Conservation (phyloP, 2,113 vertebrate genomes). For the Symphodus melops region DNA sequence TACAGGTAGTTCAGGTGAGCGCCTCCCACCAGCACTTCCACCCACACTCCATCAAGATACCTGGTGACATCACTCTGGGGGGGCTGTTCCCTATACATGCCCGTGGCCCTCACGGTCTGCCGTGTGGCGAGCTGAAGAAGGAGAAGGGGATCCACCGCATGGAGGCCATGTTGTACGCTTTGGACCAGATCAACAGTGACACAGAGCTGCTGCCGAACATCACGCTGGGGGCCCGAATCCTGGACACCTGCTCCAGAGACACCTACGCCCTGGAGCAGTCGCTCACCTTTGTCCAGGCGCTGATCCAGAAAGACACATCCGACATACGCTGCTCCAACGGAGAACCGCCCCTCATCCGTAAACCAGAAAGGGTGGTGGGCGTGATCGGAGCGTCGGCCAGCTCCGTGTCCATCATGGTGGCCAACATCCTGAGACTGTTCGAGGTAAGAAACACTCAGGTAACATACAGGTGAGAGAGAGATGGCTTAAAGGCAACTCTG, state of each 20-base stretch:
- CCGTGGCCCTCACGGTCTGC: slow-evolving; percentile 85
- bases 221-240: slow-evolving; percentile 88
- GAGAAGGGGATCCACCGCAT: slow-evolving; percentile 93
- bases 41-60: slow-evolving; percentile 88
- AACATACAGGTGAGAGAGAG: slow-evolving; percentile 51
- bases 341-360: slow-evolving; percentile 82
- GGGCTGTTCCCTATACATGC: slow-evolving; percentile 92
- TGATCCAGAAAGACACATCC: slow-evolving; percentile 87
- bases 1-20: slow-evolving; percentile 32
- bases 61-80: slow-evolving; percentile 90
- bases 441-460: slow-evolving; percentile 79
- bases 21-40: slow-evolving; percentile 79
- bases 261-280: slow-evolving; percentile 94
- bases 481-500: slow-evolving; percentile 59
- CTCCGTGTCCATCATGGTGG: slow-evolving; percentile 92
- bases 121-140: slow-evolving; percentile 91
- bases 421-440: slow-evolving; percentile 92
- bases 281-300: slow-evolving; percentile 90
- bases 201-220: slow-evolving; percentile 88
- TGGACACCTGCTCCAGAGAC: slow-evolving; percentile 92
- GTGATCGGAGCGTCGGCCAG: slow-evolving; percentile 93
- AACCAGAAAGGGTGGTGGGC: slow-evolving; percentile 88
- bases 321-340: slow-evolving; percentile 88
- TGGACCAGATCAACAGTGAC: slow-evolving; percentile 91
- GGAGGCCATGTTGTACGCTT: slow-evolving; percentile 93